These are phyloP conservation scores for Rallus crepitans DNA, from an alignment of 2,797 vertebrate genomes.

Conservation along the genomic window DNA sequence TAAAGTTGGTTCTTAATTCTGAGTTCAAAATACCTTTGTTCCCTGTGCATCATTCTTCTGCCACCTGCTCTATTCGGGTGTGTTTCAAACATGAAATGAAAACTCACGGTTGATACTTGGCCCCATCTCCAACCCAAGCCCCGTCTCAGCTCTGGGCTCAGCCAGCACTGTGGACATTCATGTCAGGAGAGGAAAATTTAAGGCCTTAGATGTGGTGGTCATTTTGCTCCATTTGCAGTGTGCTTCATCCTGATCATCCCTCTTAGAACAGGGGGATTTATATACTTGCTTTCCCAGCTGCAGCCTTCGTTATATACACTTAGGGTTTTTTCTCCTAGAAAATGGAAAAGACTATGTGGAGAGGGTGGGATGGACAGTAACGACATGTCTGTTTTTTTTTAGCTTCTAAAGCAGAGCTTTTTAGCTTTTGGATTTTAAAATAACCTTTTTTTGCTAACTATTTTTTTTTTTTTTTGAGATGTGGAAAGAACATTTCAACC, in stretches of 20 bases:
- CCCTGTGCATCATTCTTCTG: background rate
- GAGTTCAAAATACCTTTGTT: background rate
- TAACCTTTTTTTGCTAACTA: background rate
- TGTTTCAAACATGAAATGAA: background rate
- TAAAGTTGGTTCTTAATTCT: background rate
- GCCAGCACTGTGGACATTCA: background rate
- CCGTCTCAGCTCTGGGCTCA: background rate
- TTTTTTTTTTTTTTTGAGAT: background rate
- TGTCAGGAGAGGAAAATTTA: background rate
- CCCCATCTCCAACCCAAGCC: background rate
- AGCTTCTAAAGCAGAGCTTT: background rate
- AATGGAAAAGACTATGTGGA: background rate
- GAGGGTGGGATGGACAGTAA: background rate
- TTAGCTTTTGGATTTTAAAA: background rate
- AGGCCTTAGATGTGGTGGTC: background rate
- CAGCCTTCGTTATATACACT: background rate
- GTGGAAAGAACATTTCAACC: background rate
- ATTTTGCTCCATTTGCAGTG: background rate
- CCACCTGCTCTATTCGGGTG: background rate
- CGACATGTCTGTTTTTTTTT: accelerated
- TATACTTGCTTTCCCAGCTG: background rate
- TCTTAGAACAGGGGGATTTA: background rate
- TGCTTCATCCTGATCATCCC: accelerated
- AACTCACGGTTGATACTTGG: background rate
- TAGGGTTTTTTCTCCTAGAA: background rate